A percentile compares a stretch with the other conserved stretches of the same genome.
Evolutionary conservation across 1,140 invertebrate species (phyloP).

Genomic region (Drosophila orosa): DNA sequence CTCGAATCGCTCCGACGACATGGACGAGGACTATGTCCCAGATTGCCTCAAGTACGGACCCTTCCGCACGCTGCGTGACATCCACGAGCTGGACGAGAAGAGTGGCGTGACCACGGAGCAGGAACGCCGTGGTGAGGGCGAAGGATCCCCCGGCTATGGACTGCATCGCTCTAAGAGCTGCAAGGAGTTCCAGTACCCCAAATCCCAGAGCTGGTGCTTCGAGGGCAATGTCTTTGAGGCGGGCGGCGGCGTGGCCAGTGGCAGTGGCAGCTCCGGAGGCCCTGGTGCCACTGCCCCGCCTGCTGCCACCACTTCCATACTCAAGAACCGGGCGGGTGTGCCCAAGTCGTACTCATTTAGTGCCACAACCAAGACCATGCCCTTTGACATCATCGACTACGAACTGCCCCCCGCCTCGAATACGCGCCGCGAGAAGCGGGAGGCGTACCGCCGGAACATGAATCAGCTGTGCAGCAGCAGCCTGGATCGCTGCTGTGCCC

Average conservation of each 20-base stretch:
- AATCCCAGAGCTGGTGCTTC: slow-evolving; percentile 83
- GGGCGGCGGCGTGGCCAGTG: slow-evolving; percentile 45
- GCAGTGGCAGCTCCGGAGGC: slow-evolving; percentile 13
- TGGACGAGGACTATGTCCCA: slow-evolving; percentile 80
- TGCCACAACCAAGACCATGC: slow-evolving; percentile 78
- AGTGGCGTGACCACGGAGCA: slow-evolving; percentile 28
- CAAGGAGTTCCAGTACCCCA: slow-evolving; percentile 83
- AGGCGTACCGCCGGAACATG: slow-evolving; percentile 75
- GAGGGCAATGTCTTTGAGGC: slow-evolving; percentile 70
- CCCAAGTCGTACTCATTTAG: slow-evolving; percentile 84
- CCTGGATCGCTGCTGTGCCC: slow-evolving; percentile 73
- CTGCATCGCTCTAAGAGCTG: slow-evolving; percentile 81
- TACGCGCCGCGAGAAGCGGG: slow-evolving; percentile 70
- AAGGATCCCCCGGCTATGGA: slow-evolving; percentile 72
- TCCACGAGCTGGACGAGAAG: slow-evolving; percentile 77
- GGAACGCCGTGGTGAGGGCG: slow-evolving; percentile 73
- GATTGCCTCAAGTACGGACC: slow-evolving; percentile 79
- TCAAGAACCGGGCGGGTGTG: slow-evolving; percentile 75
- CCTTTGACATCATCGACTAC: slow-evolving; percentile 83
- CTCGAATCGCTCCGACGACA: slow-evolving; percentile 83
- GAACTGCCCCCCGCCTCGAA: slow-evolving; percentile 71
- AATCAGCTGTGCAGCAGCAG: slow-evolving; percentile 72
- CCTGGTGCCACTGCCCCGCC: neutral
- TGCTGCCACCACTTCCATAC: slow-evolving; percentile 63
- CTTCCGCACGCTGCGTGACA: slow-evolving; percentile 73